Evolutionary conservation across 2,888 invertebrate species (phyloP), one percentile per base, ranked within the genome.

Genomic region (Tridacna crocea): DNA sequence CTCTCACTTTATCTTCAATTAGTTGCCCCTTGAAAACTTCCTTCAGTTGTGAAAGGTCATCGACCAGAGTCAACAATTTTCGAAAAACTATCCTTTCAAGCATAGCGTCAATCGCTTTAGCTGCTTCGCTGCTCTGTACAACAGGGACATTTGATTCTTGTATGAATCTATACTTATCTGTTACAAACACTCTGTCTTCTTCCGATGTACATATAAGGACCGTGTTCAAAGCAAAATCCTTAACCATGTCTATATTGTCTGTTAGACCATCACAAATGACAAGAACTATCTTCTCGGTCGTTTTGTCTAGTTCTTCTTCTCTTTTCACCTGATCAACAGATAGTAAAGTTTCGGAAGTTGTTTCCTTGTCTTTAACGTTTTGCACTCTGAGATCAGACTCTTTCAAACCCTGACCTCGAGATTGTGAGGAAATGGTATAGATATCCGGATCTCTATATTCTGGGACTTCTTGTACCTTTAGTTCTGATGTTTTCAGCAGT

Each of bases 1-100:
- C 27, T 15, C 13, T 66, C 0, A 66, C 13, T n/a, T 12, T 46
- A 19, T 66, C 46, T 46, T 8, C n/a, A 6, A 66, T 17, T 3
- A 46, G 36, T 3, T 13, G 46, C 19, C 36, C 46, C 27, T 66
- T 17, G 13, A 68, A 48, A 3, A 79, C 36, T 22, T 47, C 48
- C 36, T 48, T 51, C 26, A 75, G 60, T 17, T 58, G 47, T n/a
- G 24, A 17, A n/a, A 79, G 61, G 17, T 68, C 75, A 11, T 68
- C n/a, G 10, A 79, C 26, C 26, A 74, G n/a, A 2, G 13, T n/a
- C 17, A 47, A 26, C 11, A 79, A 73, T n/a, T 66, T 26, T 27
- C 70, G 46, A 47, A 79, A 74, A 13, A 79, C 68, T 24, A 79
- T 74, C 17, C 79, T 68, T 47, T 79, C 79, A 13, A 79, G 55